A percentile compares a stretch with the other conserved stretches of the same genome.
phyloP scores from a whole-genome alignment of 2,888 invertebrate genomes.

The Dendrolimus pini region DNA sequence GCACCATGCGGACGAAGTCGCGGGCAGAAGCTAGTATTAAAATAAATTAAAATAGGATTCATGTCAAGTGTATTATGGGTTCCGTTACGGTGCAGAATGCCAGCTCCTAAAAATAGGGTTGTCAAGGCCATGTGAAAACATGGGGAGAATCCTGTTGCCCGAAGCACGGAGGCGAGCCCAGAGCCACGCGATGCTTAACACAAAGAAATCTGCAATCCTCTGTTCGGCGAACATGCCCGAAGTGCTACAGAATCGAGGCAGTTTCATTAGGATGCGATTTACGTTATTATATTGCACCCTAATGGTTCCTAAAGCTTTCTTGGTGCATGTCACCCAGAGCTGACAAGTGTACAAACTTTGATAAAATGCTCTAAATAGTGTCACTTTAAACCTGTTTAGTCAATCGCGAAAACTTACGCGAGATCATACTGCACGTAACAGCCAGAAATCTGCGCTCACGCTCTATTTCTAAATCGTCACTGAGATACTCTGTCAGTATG shows the following conservation, averaged over 20 bases:
- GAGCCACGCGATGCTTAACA: background rate
- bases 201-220: background rate
- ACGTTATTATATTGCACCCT: background rate
- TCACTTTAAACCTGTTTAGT: background rate
- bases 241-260: constrained; percentile 1
- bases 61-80: no score
- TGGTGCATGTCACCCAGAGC: background rate
- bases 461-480: constrained; percentile 2
- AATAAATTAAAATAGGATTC: no score
- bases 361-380: background rate
- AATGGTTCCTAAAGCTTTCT: background rate
- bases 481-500: background rate
- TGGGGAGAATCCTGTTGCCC: background rate
- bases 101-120: no score
- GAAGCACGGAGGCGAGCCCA: background rate
- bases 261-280: background rate
- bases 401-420: constrained; percentile 1
- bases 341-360: background rate
- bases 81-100: no score
- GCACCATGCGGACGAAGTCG: no score
- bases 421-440: constrained; percentile 6
- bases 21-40: no score
- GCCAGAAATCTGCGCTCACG: background rate
- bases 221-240: constrained; percentile 4
- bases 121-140: no score